phyloP scores from a whole-genome alignment of 2,113 vertebrate genomes.

The Pithys albifrons region DNA sequence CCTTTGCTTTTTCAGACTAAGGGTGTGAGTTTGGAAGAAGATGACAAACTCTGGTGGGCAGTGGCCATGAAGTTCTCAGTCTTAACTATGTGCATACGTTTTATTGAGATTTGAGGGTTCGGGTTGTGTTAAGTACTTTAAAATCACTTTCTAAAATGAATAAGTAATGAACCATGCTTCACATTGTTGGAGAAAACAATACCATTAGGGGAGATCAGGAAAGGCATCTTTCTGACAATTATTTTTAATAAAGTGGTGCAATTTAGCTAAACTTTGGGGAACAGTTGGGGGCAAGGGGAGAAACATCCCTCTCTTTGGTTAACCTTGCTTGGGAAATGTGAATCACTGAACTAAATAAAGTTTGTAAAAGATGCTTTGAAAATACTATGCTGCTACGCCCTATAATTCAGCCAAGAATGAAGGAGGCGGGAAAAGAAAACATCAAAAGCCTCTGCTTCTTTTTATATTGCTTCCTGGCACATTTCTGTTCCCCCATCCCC shows the following conservation, averaged over 20 bases:
- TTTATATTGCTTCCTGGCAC: conserved; percentile 52
- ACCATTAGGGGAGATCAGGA: not conserved
- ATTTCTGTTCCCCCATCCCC: not conserved
- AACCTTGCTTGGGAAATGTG: conserved; percentile 38
- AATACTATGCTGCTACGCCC: conserved; percentile 23
- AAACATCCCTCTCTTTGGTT: conserved; percentile 3
- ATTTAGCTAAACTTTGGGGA: not conserved
- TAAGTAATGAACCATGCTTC: not conserved
- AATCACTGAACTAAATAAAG: conserved; percentile 59
- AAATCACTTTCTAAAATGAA: not conserved
- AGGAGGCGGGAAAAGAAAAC: conserved; percentile 35
- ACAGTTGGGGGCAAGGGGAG: not conserved
- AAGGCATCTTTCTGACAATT: conserved; percentile 17
- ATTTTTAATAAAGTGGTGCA: not conserved
- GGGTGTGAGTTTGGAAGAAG: not conserved
- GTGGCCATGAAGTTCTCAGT: not conserved
- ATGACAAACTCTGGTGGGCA: not conserved
- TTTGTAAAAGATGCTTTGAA: conserved; percentile 37
- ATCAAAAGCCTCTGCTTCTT: conserved; percentile 36
- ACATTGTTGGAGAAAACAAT: not conserved
- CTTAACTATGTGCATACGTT: not conserved
- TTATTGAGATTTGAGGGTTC: not conserved
- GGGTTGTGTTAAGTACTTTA: not conserved
- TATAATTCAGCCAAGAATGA: conserved; percentile 40
- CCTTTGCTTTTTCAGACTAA: not conserved